Evolutionary conservation across 1,140 invertebrate genomes (phyloP), one percentile per base, ranked within the genome.

Genomic region (Dufourea novaeangliae): DNA sequence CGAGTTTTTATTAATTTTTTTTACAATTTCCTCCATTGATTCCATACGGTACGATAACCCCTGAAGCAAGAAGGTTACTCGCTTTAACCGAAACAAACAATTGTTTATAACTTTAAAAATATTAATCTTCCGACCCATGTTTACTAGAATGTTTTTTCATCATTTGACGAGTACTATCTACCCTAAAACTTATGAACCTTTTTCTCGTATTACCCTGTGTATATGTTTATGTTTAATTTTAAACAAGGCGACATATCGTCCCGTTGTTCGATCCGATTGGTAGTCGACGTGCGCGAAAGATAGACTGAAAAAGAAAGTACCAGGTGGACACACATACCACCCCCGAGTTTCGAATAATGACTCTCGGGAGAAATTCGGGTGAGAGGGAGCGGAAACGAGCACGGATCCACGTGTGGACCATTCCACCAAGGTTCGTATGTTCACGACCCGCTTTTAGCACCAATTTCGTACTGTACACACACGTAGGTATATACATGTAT

Each of bases 341-440:
- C 17, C n/a, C 41, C 52, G 67, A 77, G n/a, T 59, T 82, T 22
- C 63, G 74, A 74, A 83, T 78, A 82, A 76, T 62, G 34, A 62
- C 56, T 63, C 22, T 68, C 66, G 76, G 11, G 66, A 63, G 80
- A 80, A 46, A 72, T 72, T 83, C 61, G 64, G 44, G 37, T 67
- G 56, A 68, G 69, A 83, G 79, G 69, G 46, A 64, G 78, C 66
- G 66, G 79, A 80, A 68, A 59, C 78, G 62, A 83, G 77, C 69
- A 32, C 20, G 46, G 78, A 78, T 84, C 67, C n/a, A n/a, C n/a
- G 66, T 59, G 69, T 84, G 78, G 69, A 78, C 57, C 72, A n/a
- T n/a, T 80, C 75, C 62, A 17, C 44, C 83, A 84, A n/a, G 83
- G 83, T 85, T 85, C 83, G 83, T 85, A 84, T 85, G 73, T 84